Conservation (phyloP, 2,797 vertebrate genomes). For the Lateolabrax maculatus region DNA sequence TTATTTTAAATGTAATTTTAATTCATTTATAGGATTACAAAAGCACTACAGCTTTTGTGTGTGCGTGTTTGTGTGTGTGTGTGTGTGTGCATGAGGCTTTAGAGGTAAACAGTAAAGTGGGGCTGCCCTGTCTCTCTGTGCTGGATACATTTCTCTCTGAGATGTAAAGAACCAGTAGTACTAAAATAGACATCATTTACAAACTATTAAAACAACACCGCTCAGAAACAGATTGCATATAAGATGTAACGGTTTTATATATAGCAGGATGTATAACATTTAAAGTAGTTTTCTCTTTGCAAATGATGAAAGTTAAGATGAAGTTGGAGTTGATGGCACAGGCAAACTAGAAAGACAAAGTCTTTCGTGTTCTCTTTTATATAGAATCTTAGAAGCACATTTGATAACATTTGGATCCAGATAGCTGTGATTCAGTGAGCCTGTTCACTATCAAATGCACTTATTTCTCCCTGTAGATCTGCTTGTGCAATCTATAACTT, state of each 20-base stretch:
- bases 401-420: slow-evolving; percentile 58
- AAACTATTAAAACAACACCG: slow-evolving; percentile 19
- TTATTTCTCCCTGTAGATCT: slow-evolving; percentile 68
- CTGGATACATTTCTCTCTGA: slow-evolving; percentile 74
- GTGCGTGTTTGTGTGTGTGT: background rate
- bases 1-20: slow-evolving; percentile 9
- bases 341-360: too few relatives aligned
- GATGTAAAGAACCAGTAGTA: slow-evolving; percentile 70
- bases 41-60: background rate
- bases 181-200: slow-evolving; percentile 28
- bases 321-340: slow-evolving; percentile 28
- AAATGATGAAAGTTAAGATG: slow-evolving; percentile 25
- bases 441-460: slow-evolving; percentile 68
- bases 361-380: slow-evolving; percentile 30
- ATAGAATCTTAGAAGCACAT: slow-evolving; percentile 24
- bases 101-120: slow-evolving; percentile 20
- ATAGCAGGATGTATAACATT: slow-evolving; percentile 15
- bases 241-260: slow-evolving; percentile 6
- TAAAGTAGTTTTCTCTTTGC: slow-evolving; percentile 12
- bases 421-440: slow-evolving; percentile 56
- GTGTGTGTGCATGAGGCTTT: slow-evolving; percentile 7
- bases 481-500: slow-evolving; percentile 73
- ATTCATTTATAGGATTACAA: background rate
- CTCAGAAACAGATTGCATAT: slow-evolving; percentile 12
- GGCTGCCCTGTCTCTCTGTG: slow-evolving; percentile 51